Conservation (phyloP, 2,888 invertebrate genomes). For the Hydroisotoma schaefferi region DNA sequence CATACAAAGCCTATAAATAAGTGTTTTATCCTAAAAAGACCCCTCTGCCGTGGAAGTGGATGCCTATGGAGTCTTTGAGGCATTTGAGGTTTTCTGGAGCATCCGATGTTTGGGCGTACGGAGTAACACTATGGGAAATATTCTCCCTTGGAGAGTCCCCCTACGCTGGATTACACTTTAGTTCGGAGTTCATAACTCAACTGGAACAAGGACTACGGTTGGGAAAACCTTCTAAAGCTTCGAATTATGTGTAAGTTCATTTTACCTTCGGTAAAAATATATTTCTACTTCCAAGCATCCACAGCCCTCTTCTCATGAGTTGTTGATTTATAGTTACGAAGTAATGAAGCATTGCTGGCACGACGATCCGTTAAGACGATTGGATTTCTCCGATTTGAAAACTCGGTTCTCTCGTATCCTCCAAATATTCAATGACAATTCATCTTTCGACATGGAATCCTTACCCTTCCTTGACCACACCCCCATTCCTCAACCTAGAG, state of each 20-base stretch:
- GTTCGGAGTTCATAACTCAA: constrained; percentile 25
- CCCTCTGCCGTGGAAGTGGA: constrained; percentile 39
- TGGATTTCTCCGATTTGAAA: constrained; percentile 7
- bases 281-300: not conserved
- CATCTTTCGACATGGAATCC: not conserved
- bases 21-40: constrained; percentile 3
- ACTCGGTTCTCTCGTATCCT: not conserved
- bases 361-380: constrained; percentile 12
- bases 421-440: not conserved
- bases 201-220: constrained; percentile 31
- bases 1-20: not conserved
- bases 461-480: not conserved
- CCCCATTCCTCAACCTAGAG: not conserved
- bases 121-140: constrained; percentile 12
- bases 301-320: not conserved
- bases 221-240: constrained; percentile 21
- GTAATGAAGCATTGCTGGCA: constrained; percentile 29
- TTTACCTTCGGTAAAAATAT: not conserved
- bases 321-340: constrained; percentile 20
- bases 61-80: constrained; percentile 27
- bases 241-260: constrained; percentile 23
- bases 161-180: constrained; percentile 26
- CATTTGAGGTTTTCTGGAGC: constrained; percentile 8
- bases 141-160: constrained; percentile 17
- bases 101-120: constrained; percentile 25